Base-by-base conservation (phyloP, 2,113 vertebrate genomes). In the rabbit (Oryctolagus cuniculus) region DNA sequence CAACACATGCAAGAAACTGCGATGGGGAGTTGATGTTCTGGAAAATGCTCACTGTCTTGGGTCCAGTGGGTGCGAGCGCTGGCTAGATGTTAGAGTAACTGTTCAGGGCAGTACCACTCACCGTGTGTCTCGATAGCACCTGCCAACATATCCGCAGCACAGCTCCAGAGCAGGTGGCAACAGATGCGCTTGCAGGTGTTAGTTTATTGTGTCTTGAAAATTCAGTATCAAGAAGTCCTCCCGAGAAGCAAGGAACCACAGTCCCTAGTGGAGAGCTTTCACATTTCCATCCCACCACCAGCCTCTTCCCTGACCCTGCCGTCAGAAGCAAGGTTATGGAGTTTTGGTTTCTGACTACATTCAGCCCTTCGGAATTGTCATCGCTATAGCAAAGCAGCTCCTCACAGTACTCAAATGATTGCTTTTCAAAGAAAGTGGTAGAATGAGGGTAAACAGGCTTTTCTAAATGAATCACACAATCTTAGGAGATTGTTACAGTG, bases 191-290 rank as follows among this genome's bases (percentile, higher is more conserved):
- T 63, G 4, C 24, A 69, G 29, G 81, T 55, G 24, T 74, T 58
- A 55, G 17, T 61, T 91, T 87, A 78, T 36, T 61, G n/a, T 69
- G 13, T 38, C 63, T 77, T 58, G 86, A 95, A 95, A 73, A 89
- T 29, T 66, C 31, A 70, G 29, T 34, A 36, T 36, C 29, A 66
- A 64, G 66, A 31, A 69, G 38, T 72, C 53, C 66, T 92, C 79
- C 58, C 17, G 1, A 64, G 89, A 87, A 64, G 66, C 17, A 49
- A 53, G n/a, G 21, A 34, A 61, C 27, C 34, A 77, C 58, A 66
- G 8, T 44, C 31, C 51, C 61, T 21, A 5, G 3, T 36, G 29
- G n/a, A 55, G 38, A 29, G 17, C n/a, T 85, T 80, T 64, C 55
- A 79, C 34, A 25, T 27, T 87, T 95, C 34, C 10, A 17, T 80